Percentiles rank a stretch among this genome's conserved stretches.
These are phyloP conservation scores for Trididemnum clinides DNA, from an alignment of 23 tunicate genomes.

Conservation along the genomic window DNA sequence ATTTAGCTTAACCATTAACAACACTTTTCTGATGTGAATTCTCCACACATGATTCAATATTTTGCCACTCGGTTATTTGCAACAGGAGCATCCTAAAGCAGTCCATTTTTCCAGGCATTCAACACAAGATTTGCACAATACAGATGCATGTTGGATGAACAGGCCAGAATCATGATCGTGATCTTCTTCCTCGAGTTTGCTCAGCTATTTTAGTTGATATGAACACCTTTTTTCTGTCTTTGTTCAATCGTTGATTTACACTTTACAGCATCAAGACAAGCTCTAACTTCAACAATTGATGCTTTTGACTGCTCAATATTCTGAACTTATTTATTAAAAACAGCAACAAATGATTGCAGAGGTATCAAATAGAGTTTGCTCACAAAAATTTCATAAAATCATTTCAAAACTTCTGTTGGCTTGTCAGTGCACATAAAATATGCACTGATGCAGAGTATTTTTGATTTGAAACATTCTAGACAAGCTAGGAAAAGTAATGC, in stretches of 20 bases:
- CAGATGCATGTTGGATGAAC: not conserved
- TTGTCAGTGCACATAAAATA: not conserved
- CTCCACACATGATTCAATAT: conserved; percentile 17
- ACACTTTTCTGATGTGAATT: not conserved
- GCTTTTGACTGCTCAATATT: conserved; percentile 17
- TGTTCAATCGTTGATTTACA: conserved; percentile 4
- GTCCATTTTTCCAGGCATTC: conserved; percentile 11
- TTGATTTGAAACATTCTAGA: no score
- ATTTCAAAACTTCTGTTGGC: not conserved
- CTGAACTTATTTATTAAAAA: not conserved
- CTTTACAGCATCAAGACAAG: conserved; percentile 5
- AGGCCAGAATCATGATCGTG: not conserved
- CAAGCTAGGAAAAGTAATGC: no score
- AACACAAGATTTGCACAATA: not conserved
- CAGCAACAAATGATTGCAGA: no score
- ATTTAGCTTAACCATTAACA: conserved; percentile 5
- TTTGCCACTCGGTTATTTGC: not conserved
- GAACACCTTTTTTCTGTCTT: conserved; percentile 1
- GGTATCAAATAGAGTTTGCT: not conserved
- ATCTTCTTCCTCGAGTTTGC: not conserved
- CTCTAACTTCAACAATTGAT: conserved; percentile 10
- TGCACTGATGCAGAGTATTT: not conserved
- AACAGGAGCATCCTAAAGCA: not conserved
- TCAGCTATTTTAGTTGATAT: not conserved
- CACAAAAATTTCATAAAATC: conserved; percentile 9